These are phyloP conservation scores for Polymixis flavicincta DNA, from an alignment of 2,888 invertebrate species.

Conservation along the genomic window DNA sequence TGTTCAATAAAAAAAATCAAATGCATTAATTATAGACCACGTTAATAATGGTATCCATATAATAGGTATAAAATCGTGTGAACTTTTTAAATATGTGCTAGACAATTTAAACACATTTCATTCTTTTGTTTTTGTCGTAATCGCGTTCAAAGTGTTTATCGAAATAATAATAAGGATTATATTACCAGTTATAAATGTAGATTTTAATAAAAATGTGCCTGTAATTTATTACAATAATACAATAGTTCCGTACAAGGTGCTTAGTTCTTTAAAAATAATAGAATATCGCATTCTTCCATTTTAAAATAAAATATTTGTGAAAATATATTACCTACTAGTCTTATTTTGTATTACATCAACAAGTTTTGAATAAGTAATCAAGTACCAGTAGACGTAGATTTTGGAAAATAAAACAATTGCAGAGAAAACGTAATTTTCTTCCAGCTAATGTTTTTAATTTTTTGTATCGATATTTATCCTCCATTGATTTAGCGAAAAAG, in stretches of 20 bases:
- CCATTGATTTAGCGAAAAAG: constrained; percentile 24
- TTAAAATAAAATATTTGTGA: constrained; percentile 68
- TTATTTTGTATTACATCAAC: constrained; percentile 72
- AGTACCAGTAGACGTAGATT: constrained; percentile 59
- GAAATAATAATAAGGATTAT: constrained; percentile 63
- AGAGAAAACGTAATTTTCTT: constrained; percentile 20
- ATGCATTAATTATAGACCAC: not conserved
- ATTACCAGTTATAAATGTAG: constrained; percentile 71
- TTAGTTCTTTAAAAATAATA: constrained; percentile 70
- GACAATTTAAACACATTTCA: not conserved
- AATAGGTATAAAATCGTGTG: not conserved
- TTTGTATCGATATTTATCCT: constrained; percentile 1
- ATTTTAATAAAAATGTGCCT: constrained; percentile 79
- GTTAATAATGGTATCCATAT: too few relatives aligned
- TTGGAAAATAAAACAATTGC: constrained; percentile 17
- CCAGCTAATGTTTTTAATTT: constrained; percentile 10
- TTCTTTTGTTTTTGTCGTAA: not conserved
- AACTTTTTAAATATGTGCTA: not conserved
- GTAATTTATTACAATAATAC: constrained; percentile 73
- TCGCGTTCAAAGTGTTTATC: constrained; percentile 63
- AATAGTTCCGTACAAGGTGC: constrained; percentile 82
- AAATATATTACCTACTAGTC: constrained; percentile 82
- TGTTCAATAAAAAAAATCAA: not conserved
- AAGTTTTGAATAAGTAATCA: constrained; percentile 59
- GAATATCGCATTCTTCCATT: constrained; percentile 78